Evolutionary conservation across 1,140 invertebrate species (phyloP).

Genomic region (Platyscapa corneri): DNA sequence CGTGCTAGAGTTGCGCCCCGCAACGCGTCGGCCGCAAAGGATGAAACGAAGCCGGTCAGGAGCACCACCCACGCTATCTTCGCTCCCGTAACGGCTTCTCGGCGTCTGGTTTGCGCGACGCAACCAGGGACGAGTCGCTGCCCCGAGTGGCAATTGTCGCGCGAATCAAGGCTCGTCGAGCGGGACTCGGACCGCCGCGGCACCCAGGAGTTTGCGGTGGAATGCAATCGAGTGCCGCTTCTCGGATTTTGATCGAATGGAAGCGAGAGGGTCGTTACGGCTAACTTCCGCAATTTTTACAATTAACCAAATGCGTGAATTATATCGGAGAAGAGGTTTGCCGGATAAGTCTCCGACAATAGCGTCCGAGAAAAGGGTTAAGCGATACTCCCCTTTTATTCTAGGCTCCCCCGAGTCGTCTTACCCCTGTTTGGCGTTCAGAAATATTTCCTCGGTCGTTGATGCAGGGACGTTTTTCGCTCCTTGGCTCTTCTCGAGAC

Average conservation of each 20-base stretch:
- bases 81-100: conserved; percentile 51
- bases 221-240: no score
- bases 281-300: conserved; percentile 56
- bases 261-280: conserved; percentile 40
- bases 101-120: conserved; percentile 37
- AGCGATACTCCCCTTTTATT: conserved; percentile 35
- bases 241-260: not conserved
- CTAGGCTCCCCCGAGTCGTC: not conserved
- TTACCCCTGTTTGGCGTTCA: not conserved
- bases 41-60: conserved; percentile 72
- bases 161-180: no score
- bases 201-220: no score
- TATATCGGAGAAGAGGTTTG: no score
- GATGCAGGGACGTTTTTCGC: conserved; percentile 50
- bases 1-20: not conserved
- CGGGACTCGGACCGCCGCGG: no score
- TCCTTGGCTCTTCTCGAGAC: conserved; percentile 38
- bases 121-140: no score
- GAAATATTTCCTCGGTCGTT: conserved; percentile 40
- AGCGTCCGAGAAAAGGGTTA: conserved; percentile 31
- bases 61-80: conserved; percentile 54
- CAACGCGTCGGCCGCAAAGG: conserved; percentile 57
- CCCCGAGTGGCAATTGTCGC: no score
- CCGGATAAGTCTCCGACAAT: not conserved
- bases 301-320: conserved; percentile 47